Percentiles rank a stretch among this genome's conserved stretches.
phyloP scores from a whole-genome alignment of 2,797 vertebrate genomes.

The Austrolebias charrua region DNA sequence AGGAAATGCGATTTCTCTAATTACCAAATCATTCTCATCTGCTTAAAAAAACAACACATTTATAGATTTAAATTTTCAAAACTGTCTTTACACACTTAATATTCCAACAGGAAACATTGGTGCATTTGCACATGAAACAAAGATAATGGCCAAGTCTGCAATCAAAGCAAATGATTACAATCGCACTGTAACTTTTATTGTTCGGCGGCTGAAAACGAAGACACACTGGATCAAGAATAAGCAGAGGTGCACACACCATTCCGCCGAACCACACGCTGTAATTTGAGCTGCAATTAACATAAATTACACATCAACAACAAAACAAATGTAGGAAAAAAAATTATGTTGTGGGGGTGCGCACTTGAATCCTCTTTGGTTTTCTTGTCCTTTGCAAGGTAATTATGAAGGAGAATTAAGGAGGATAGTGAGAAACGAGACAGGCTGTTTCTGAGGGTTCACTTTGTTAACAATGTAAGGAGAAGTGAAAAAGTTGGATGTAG shows the following conservation, averaged over 20 bases:
- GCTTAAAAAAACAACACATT: conserved; percentile 54
- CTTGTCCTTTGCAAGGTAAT: conserved; percentile 78
- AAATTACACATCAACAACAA: conserved; percentile 91
- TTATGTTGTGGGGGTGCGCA: conserved; percentile 72
- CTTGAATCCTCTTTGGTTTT: conserved; percentile 78
- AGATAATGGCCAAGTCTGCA: conserved; percentile 87
- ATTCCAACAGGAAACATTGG: conserved; percentile 79
- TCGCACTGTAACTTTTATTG: conserved; percentile 86
- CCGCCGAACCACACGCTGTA: conserved; percentile 79
- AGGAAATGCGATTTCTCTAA: conserved; percentile 35
- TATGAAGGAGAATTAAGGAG: conserved; percentile 71
- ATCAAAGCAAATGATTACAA: conserved; percentile 89
- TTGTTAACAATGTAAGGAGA: conserved; percentile 70
- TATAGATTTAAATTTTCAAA: conserved; percentile 71
- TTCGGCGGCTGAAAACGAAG: conserved; percentile 78
- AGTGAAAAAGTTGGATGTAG: conserved; percentile 71
- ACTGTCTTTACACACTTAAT: conserved; percentile 79
- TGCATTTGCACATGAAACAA: conserved; percentile 86
- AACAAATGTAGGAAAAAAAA: conserved; percentile 87
- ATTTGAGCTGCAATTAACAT: conserved; percentile 95
- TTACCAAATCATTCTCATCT: conserved; percentile 73
- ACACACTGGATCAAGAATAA: conserved; percentile 85
- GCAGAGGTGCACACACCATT: conserved; percentile 81
- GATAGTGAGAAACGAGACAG: conserved; percentile 48
- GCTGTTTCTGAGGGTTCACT: conserved; percentile 54